phyloP scores from a whole-genome alignment of 2,113 vertebrate species.

The Cavia aperea region DNA sequence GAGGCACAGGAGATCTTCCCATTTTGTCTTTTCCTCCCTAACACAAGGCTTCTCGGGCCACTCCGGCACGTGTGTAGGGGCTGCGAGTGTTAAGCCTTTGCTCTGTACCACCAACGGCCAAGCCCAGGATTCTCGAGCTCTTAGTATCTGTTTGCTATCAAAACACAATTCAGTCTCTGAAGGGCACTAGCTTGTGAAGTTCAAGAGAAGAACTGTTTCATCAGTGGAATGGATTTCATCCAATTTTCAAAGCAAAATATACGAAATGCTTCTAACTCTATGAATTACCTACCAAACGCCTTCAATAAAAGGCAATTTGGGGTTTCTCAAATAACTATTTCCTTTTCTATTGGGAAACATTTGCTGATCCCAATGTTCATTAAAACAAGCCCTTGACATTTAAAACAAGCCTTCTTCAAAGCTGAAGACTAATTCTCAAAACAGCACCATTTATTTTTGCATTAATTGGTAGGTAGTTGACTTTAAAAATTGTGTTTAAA shows the following conservation, averaged over 20 bases:
- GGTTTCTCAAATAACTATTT: constrained; percentile 31
- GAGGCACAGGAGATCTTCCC: background rate
- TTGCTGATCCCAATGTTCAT: constrained; percentile 42
- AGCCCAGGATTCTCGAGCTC: background rate
- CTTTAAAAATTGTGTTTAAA: constrained; percentile 65
- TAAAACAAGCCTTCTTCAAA: constrained; percentile 56
- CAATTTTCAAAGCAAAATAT: constrained; percentile 48
- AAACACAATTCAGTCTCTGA: background rate
- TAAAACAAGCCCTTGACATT: constrained; percentile 56
- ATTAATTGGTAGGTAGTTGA: constrained; percentile 64
- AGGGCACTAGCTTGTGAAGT: background rate
- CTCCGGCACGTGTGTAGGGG: background rate
- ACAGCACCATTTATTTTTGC: constrained; percentile 54
- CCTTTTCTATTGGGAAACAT: constrained; percentile 40
- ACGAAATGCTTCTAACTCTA: constrained; percentile 33
- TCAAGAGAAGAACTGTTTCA: background rate
- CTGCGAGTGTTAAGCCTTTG: background rate
- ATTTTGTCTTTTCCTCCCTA: background rate
- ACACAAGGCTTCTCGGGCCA: background rate
- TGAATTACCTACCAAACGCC: background rate
- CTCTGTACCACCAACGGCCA: background rate
- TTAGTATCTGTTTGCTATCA: background rate
- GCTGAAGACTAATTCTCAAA: constrained; percentile 49
- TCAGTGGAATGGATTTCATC: background rate
- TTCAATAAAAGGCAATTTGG: background rate